Conservation (phyloP, 1,140 invertebrate genomes). For the Holcopasites calliopsidis region DNA sequence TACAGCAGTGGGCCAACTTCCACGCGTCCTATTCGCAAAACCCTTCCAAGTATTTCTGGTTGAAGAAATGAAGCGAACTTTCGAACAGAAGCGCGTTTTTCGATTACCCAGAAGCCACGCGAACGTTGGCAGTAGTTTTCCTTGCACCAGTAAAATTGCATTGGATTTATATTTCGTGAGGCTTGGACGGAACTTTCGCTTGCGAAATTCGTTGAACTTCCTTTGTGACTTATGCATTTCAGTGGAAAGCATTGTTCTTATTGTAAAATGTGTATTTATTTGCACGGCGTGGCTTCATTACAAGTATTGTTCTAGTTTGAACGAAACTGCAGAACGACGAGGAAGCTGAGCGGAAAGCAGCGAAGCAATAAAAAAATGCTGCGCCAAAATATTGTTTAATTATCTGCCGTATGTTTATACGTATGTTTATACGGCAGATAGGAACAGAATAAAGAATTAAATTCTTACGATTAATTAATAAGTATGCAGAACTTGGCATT, state of each 20-base stretch:
- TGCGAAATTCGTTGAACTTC: background rate
- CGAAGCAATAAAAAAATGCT: slow-evolving; percentile 10
- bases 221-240: too few relatives aligned
- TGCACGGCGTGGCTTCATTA: background rate
- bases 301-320: background rate
- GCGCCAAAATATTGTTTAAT: too few relatives aligned
- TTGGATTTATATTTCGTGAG: background rate
- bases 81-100: slow-evolving; percentile 13
- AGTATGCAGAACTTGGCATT: background rate
- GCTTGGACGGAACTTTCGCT: background rate
- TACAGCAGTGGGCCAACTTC: background rate
- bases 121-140: slow-evolving; percentile 12
- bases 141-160: background rate
- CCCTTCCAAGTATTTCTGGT: slow-evolving; percentile 8
- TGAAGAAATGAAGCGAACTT: slow-evolving; percentile 31
- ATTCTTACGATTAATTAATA: too few relatives aligned
- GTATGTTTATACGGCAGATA: too few relatives aligned
- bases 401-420: too few relatives aligned
- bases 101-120: background rate
- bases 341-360: slow-evolving; percentile 3
- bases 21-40: background rate
- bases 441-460: background rate
- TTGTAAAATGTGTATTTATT: too few relatives aligned
- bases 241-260: too few relatives aligned
- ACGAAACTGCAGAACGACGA: slow-evolving; percentile 54